phyloP scores from a whole-genome alignment of 2,888 invertebrate species.

The Molanna angustata region DNA sequence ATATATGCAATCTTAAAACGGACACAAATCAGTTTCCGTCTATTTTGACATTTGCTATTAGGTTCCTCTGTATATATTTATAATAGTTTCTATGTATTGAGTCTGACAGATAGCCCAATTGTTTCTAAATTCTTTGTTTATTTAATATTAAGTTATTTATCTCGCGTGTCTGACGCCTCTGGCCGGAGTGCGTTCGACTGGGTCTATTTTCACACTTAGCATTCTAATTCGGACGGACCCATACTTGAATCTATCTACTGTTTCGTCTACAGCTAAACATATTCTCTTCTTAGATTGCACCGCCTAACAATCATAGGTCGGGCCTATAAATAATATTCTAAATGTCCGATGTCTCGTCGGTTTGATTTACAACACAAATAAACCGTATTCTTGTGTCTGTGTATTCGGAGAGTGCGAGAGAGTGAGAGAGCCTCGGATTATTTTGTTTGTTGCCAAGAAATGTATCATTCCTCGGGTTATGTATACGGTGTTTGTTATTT shows the following conservation, averaged over 20 bases:
- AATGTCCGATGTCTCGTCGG: constrained; percentile 7
- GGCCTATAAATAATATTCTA: constrained; percentile 7
- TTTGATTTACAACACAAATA: constrained; percentile 2
- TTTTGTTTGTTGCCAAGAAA: no score
- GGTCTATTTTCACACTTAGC: constrained; percentile 1
- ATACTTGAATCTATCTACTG: constrained; percentile 6
- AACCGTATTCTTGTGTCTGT: background rate
- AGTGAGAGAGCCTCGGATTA: no score
- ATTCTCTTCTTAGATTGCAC: constrained; percentile 19
- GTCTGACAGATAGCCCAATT: no score
- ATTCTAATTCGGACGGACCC: constrained; percentile 10
- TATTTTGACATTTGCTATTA: no score
- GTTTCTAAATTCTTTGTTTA: background rate
- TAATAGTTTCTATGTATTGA: no score
- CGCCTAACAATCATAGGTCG: constrained; percentile 6
- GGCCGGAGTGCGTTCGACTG: background rate
- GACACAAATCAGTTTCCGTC: no score
- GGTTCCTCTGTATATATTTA: no score
- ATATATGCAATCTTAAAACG: no score
- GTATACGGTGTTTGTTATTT: no score
- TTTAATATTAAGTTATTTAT: background rate
- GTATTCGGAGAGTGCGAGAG: no score
- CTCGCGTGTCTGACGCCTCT: background rate
- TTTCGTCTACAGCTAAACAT: constrained; percentile 18
- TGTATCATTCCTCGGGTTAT: no score